A percentile compares a stretch with the other conserved stretches of the same genome.
These are phyloP conservation scores for Trichomycterus rosablanca DNA, from an alignment of 2,113 vertebrate genomes.

Conservation along the genomic window DNA sequence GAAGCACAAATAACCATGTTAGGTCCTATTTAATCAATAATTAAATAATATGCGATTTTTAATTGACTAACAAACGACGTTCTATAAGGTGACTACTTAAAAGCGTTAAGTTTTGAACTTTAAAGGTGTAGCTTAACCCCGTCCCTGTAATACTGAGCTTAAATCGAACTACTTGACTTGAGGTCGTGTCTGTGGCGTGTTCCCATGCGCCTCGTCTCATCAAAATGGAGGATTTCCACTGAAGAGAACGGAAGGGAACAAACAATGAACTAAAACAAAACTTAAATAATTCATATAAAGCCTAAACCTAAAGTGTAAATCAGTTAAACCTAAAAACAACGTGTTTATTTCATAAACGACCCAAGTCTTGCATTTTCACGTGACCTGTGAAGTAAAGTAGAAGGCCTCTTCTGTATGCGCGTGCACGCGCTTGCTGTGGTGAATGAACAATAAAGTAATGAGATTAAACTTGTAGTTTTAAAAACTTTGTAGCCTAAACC, in stretches of 20 bases:
- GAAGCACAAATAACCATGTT: too few relatives aligned
- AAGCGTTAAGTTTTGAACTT: too few relatives aligned
- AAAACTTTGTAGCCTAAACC: too few relatives aligned
- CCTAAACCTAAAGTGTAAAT: too few relatives aligned
- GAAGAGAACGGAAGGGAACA: slow-evolving; percentile 9
- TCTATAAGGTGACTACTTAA: too few relatives aligned
- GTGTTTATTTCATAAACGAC: neutral
- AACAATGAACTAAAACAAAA: neutral
- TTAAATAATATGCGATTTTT: too few relatives aligned
- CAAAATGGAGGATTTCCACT: slow-evolving; percentile 45
- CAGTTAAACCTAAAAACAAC: neutral
- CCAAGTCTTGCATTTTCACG: too few relatives aligned
- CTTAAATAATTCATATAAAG: neutral
- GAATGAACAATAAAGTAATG: slow-evolving; percentile 1
- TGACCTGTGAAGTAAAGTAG: neutral
- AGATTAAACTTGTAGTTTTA: too few relatives aligned
- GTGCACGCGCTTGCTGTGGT: neutral
- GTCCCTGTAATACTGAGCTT: too few relatives aligned
- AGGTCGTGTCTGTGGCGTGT: neutral
- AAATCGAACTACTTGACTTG: neutral
- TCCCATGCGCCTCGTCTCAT: slow-evolving; percentile 13
- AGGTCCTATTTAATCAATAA: too few relatives aligned
- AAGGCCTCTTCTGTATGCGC: neutral
- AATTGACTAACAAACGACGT: too few relatives aligned
- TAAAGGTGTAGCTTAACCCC: too few relatives aligned